Evolutionary conservation across 2,113 vertebrate genomes (phyloP), one percentile per base, ranked within the genome.

Genomic region (Harpagus bidentatus): DNA sequence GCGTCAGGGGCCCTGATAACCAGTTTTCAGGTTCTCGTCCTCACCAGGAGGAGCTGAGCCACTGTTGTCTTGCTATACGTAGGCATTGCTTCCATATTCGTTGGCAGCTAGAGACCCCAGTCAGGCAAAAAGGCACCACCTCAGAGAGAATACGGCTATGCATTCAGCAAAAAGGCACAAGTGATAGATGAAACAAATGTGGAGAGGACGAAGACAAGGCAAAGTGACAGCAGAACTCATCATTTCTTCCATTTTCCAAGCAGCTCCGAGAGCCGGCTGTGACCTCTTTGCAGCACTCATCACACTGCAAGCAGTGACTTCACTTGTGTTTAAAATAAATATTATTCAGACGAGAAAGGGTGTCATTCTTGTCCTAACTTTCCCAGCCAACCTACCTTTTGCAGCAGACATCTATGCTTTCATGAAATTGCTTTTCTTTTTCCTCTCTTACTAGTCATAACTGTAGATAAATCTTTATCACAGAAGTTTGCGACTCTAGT

Each of bases 391-490:
- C 56, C 73, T 87, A 47, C 47, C 47, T 87, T 83, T 78, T 82
- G 66, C 73, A 87, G 77, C 26, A 96, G 72, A 59, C 50, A 55
- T 42, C n/a, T 42, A 34, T 69, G 69, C 47, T 79, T 96, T 89
- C 65, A 72, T 36, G 21, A 93, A 87, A 87, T 48, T 91, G 48
- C 38, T 77, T 89, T 91, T 58, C 48, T 71, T 72, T 50, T 82
- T 82, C 53, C 65, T 87, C 50, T 86, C 52, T 87, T 89, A 12
- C 32, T 58, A 63, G 36, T 84, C 48, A 56, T 77, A 90, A 88
- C 65, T 82, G 56, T 29, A 16, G n/a, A 73, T 95, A 91, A 94
- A 94, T 95, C 69, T 96, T 92, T 65, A 91, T 89, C 80, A 70
- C 45, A 63, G 71, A 83, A 90, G 65, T 78, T 88, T 93, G 55